Evolutionary conservation across 2,797 vertebrate species (phyloP), one percentile per base, ranked within the genome.

Genomic region (Morus bassanus): DNA sequence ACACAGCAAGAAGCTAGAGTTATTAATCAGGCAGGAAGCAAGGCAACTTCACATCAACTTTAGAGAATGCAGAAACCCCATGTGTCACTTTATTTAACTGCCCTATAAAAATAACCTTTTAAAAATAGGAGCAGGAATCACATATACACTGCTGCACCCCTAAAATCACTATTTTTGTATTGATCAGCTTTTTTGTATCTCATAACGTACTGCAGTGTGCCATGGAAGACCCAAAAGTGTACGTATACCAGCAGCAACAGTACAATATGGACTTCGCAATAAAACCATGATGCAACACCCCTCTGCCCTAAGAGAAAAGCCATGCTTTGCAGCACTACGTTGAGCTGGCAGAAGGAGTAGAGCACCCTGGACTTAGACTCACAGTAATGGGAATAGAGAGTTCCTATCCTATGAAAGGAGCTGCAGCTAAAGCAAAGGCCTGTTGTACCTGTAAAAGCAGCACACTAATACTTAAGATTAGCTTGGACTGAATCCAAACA

Each of bases 261-360:
- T 35, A 61, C 13, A 50, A 27, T 3, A 60, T 0, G 3, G 48
- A 72, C 56, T 91, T 74, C 39, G 39, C n/a, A 77, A 51, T 53
- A 41, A 91, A 63, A 60, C 6, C 3, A 41, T 4, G 6, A 83
- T 13, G 30, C 19, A 85, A 57, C 16, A 77, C 7, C 14, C 54
- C 6, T n/a, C 37, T 11, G 7, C 3, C 4, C 41, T 31, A 45
- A 46, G 16, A 88, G 33, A 72, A 90, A 60, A 82, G 11, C n/a
- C 19, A 10, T 16, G 18, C 11, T 73, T 67, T 33, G 45, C 9
- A 67, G 22, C 27, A 56, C 19, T 28, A 22, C 1, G 0, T 2
- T 48, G 21, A 43, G 30, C 31, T 14, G 3, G 17, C 4, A 19
- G 9, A 43, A 4, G 37, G 7, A 35, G 30, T 0, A 50, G 5